Conservation (phyloP, 2,113 vertebrate species). For the Ciconia maguari region DNA sequence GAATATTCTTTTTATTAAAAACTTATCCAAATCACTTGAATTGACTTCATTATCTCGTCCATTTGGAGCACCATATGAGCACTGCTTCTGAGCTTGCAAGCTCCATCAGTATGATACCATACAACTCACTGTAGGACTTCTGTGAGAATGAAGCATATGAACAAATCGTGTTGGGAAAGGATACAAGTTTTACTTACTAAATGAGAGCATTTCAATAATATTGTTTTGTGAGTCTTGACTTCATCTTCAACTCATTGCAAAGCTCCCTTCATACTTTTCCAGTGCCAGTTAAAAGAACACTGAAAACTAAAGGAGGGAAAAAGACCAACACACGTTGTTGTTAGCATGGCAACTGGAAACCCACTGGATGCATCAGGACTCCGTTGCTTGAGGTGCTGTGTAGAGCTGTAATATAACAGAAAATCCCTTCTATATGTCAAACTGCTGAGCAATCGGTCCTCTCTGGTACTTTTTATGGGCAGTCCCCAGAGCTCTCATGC, state of each 20-base stretch:
- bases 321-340: not conserved
- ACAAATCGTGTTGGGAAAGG: not conserved
- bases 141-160: not conserved
- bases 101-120: too few species aligned
- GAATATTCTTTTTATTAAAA: not conserved
- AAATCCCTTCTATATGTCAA: not conserved
- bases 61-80: not conserved
- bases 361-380: not conserved
- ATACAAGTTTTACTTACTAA: not conserved
- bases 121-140: not conserved
- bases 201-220: not conserved
- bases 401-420: not conserved
- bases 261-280: not conserved
- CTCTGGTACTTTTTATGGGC: not conserved
- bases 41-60: not conserved
- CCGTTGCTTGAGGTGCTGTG: not conserved
- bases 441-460: not conserved
- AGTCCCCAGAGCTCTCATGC: not conserved
- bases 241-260: not conserved
- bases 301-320: not conserved
- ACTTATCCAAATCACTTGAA: not conserved
- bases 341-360: not conserved
- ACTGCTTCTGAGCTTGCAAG: not conserved
- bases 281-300: not conserved
- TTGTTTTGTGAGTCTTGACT: not conserved